These are phyloP conservation scores for Galerucella nymphaeae DNA, from an alignment of 2,888 invertebrate species.

Conservation along the genomic window DNA sequence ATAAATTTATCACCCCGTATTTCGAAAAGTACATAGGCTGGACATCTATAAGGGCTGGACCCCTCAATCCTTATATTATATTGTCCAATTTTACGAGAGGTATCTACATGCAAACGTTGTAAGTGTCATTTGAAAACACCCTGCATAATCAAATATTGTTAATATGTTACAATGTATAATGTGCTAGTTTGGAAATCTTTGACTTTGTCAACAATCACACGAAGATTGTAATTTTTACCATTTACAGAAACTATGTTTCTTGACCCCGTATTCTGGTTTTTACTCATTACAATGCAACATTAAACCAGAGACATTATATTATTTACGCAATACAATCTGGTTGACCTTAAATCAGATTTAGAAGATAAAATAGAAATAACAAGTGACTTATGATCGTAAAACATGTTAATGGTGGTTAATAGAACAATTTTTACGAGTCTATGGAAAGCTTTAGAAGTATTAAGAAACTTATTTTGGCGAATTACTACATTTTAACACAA, in stretches of 20 bases:
- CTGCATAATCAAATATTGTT: too few species aligned
- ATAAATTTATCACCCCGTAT: too few species aligned
- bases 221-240: conserved; percentile 21
- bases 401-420: conserved; percentile 10
- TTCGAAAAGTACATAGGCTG: too few species aligned
- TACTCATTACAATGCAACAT: conserved; percentile 27
- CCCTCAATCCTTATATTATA: too few species aligned
- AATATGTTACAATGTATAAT: too few species aligned
- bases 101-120: too few species aligned
- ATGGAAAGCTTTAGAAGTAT: neutral
- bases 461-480: too few species aligned
- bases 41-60: too few species aligned
- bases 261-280: conserved; percentile 32
- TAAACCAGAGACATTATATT: conserved; percentile 30
- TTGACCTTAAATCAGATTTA: conserved; percentile 31
- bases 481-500: too few species aligned
- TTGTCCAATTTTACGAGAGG: too few species aligned
- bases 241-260: conserved; percentile 29
- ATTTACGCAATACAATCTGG: conserved; percentile 17
- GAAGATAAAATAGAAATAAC: conserved; percentile 25
- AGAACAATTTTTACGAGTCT: neutral
- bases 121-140: too few species aligned
- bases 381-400: neutral
- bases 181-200: too few species aligned
- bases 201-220: neutral